A percentile compares a stretch with the other conserved stretches of the same genome.
These are phyloP conservation scores for Thaumatotibia leucotreta DNA, from an alignment of 1,140 invertebrate species.

Conservation along the genomic window DNA sequence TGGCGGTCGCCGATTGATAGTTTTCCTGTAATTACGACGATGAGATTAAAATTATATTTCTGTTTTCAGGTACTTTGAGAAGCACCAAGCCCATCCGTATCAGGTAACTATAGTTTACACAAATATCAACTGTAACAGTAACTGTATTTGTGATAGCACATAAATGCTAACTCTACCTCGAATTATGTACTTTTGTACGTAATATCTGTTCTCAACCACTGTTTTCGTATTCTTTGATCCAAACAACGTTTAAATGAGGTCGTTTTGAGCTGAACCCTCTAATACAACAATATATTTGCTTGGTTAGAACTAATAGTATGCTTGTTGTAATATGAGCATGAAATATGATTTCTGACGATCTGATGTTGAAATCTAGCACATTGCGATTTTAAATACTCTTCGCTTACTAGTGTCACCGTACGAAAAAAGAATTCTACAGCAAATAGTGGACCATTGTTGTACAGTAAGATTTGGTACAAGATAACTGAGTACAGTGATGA, in stretches of 20 bases:
- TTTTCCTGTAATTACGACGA: conserved; percentile 59
- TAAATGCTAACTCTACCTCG: conserved; percentile 21
- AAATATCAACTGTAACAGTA: not conserved
- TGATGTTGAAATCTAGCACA: not conserved
- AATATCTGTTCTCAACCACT: conserved; percentile 40
- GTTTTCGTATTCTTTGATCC: conserved; percentile 43
- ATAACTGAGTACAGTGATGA: too few species aligned
- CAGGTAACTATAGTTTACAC: conserved; percentile 83
- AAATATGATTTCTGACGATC: not conserved
- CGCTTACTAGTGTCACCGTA: not conserved
- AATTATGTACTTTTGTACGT: conserved; percentile 50
- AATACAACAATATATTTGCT: not conserved
- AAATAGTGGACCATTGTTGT: not conserved
- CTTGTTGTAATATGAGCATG: not conserved
- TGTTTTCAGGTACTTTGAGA: conserved; percentile 95
- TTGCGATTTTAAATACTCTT: not conserved
- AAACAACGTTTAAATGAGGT: not conserved
- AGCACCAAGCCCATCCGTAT: conserved; percentile 97
- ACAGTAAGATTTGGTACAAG: too few species aligned
- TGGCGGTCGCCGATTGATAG: conserved; percentile 68
- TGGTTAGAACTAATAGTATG: not conserved
- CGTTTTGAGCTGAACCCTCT: not conserved
- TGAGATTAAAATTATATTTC: conserved; percentile 72
- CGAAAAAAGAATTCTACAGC: not conserved
- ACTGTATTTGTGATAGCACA: conserved; percentile 11